Conservation (phyloP, 2,888 invertebrate genomes). For the Acleris laterana region DNA sequence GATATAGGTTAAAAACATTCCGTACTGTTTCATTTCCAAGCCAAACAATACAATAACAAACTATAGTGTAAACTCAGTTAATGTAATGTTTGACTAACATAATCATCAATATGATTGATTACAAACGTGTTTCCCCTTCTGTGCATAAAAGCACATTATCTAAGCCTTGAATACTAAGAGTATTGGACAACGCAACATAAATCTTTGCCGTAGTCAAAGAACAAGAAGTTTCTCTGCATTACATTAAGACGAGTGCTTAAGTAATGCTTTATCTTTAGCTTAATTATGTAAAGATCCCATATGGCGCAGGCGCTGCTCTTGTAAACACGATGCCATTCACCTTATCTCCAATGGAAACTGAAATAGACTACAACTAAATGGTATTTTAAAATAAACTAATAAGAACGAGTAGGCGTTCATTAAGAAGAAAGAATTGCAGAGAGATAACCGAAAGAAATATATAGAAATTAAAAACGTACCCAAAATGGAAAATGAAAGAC, state of each 20-base stretch:
- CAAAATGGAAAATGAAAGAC: no score
- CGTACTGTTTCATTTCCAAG: constrained; percentile 10
- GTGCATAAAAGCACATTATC: neutral
- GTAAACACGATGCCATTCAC: constrained; percentile 39
- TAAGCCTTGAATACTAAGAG: neutral
- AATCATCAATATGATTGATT: no score
- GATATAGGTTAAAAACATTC: constrained; percentile 10
- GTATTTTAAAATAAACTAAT: neutral
- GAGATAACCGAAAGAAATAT: no score
- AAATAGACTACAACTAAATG: constrained; percentile 36
- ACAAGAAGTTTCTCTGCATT: constrained; percentile 15
- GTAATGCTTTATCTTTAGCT: constrained; percentile 16
- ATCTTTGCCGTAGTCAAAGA: constrained; percentile 7
- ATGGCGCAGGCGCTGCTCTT: constrained; percentile 37
- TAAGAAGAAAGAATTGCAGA: no score
- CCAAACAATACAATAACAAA: no score
- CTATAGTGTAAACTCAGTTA: no score
- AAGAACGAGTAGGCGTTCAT: constrained; percentile 5
- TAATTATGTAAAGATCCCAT: constrained; percentile 34
- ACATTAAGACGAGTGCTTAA: constrained; percentile 18
- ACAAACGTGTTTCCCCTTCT: no score
- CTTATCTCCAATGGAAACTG: constrained; percentile 40
- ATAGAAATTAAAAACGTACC: no score
- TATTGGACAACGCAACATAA: neutral
- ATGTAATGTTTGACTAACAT: no score